Evolutionary conservation across 2,797 vertebrate species (phyloP).

Genomic region (Hyperoplus lanceolatus): DNA sequence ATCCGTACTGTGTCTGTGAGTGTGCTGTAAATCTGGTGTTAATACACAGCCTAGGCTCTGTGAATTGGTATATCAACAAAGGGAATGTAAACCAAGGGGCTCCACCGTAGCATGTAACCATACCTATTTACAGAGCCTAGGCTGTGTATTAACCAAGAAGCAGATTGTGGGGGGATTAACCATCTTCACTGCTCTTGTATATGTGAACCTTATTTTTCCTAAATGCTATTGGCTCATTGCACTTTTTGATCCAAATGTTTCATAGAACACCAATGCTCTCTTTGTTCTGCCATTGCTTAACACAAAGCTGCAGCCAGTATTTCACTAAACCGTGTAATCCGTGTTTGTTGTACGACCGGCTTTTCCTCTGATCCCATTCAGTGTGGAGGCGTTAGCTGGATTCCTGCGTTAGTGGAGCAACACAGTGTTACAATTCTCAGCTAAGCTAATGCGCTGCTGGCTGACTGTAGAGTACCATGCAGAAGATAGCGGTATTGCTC

Average conservation of each 20-base stretch:
- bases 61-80: too few relatives aligned
- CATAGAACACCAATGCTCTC: conserved; percentile 21
- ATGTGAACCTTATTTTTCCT: not conserved
- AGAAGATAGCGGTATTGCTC: too few relatives aligned
- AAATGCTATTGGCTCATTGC: not conserved
- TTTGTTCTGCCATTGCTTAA: conserved; percentile 50
- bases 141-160: too few relatives aligned
- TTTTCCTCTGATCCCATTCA: conserved; percentile 49
- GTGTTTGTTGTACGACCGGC: conserved; percentile 30
- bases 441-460: not conserved
- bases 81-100: too few relatives aligned
- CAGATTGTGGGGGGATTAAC: too few relatives aligned
- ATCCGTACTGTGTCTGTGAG: too few relatives aligned
- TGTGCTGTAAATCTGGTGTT: too few relatives aligned
- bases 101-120: too few relatives aligned
- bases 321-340: conserved; percentile 34
- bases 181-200: not conserved
- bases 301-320: conserved; percentile 25
- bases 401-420: conserved; percentile 36
- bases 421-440: not conserved
- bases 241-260: conserved; percentile 5
- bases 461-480: too few relatives aligned
- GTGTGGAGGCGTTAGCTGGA: not conserved
- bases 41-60: too few relatives aligned
- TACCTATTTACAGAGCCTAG: too few relatives aligned